A percentile compares a stretch with the other conserved stretches of the same genome.
These are phyloP conservation scores for Pachyseris speciosa DNA, from an alignment of 64 coral and sea anemone species.

Conservation along the genomic window DNA sequence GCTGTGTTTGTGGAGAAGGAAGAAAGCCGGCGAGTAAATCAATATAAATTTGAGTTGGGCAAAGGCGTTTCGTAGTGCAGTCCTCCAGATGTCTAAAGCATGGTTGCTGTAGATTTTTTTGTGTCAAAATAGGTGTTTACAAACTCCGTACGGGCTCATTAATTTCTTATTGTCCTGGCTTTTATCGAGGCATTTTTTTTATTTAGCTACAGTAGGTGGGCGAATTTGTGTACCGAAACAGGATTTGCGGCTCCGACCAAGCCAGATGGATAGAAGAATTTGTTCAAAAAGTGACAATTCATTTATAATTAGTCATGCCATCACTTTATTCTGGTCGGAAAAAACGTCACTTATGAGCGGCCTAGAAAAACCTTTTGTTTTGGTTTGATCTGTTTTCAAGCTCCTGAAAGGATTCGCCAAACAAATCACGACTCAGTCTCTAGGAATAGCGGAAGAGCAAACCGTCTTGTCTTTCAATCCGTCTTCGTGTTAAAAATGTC, in stretches of 20 bases:
- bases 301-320: slow-evolving; percentile 41
- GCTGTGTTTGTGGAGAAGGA: slow-evolving; percentile 34
- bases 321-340: not conserved
- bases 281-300: slow-evolving; percentile 37
- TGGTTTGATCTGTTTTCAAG: not conserved
- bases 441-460: not conserved
- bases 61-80: slow-evolving; percentile 70
- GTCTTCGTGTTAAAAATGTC: not conserved
- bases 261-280: slow-evolving; percentile 51
- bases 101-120: slow-evolving; percentile 70
- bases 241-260: slow-evolving; percentile 48
- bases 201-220: slow-evolving; percentile 54
- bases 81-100: slow-evolving; percentile 84
- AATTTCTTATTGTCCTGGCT: slow-evolving; percentile 79
- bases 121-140: slow-evolving; percentile 93
- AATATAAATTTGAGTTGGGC: slow-evolving; percentile 27
- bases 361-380: not conserved
- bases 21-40: slow-evolving; percentile 15
- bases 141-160: slow-evolving; percentile 87
- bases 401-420: not conserved
- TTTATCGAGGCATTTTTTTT: slow-evolving; percentile 54
- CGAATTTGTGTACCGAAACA: slow-evolving; percentile 67
- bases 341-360: no score
- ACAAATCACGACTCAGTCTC: not conserved
- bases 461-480: not conserved